phyloP scores from a whole-genome alignment of 1,140 invertebrate genomes.

The Drosophila mauritiana region DNA sequence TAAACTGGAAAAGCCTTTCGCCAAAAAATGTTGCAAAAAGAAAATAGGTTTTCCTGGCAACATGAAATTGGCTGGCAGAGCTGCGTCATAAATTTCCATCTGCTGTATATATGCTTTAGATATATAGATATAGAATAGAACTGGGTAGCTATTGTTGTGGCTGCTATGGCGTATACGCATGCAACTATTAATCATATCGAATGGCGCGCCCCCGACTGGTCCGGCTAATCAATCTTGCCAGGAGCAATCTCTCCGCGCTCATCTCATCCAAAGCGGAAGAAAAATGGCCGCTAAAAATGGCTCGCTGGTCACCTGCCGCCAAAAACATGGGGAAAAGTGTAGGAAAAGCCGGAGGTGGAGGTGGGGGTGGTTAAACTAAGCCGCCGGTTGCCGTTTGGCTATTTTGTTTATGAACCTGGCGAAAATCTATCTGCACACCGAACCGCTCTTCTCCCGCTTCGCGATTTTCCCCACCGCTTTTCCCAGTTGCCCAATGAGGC shows the following conservation, averaged over 20 bases:
- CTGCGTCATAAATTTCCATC: constrained; percentile 68
- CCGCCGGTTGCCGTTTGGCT: constrained; percentile 68
- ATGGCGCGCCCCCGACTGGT: constrained; percentile 44
- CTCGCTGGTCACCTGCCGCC: constrained; percentile 70
- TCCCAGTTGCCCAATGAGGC: constrained; percentile 69
- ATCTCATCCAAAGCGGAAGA: constrained; percentile 50
- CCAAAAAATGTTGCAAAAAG: constrained; percentile 9
- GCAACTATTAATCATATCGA: constrained; percentile 82
- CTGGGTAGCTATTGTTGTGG: constrained; percentile 37
- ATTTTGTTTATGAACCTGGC: constrained; percentile 75
- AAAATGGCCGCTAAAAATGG: constrained; percentile 80
- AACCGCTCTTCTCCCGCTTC: not conserved
- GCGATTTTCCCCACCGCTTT: constrained; percentile 2
- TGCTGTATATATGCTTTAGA: constrained; percentile 7
- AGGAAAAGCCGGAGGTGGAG: not conserved
- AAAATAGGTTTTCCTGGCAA: constrained; percentile 34
- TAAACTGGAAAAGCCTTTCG: constrained; percentile 14
- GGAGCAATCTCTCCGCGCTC: constrained; percentile 56
- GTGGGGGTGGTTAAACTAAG: constrained; percentile 44
- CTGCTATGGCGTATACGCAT: constrained; percentile 52
- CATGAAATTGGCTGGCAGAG: constrained; percentile 73
- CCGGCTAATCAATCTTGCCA: constrained; percentile 78
- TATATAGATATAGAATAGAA: not conserved
- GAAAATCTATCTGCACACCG: constrained; percentile 54
- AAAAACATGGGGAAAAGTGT: constrained; percentile 3